phyloP scores from a whole-genome alignment of 2,113 vertebrate species.

The Vimba vimba region DNA sequence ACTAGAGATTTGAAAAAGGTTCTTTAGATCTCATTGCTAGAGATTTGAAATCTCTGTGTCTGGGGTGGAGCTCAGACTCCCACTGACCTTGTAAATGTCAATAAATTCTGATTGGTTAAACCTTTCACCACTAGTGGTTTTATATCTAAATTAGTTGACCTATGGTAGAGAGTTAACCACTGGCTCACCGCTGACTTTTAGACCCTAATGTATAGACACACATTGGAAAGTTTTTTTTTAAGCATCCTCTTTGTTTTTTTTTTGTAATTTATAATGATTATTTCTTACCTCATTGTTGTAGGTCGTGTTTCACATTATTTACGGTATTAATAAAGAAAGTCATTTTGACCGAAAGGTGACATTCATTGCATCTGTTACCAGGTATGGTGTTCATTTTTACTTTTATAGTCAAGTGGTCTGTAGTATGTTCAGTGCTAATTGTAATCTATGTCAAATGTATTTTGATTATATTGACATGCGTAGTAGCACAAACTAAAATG shows the following conservation, averaged over 20 bases:
- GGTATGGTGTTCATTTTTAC: constrained; percentile 58
- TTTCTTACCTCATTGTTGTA: constrained; percentile 38
- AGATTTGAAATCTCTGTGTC: too few species aligned
- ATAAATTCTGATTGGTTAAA: not conserved
- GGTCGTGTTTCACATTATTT: constrained; percentile 69
- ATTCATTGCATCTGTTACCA: constrained; percentile 66
- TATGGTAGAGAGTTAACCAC: not conserved
- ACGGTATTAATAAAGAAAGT: constrained; percentile 64
- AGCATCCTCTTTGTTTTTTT: not conserved
- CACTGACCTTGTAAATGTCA: too few species aligned
- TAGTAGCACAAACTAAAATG: not conserved
- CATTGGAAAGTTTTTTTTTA: not conserved
- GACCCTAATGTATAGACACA: not conserved
- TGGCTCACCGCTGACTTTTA: not conserved
- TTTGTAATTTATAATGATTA: not conserved
- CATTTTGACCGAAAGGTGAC: constrained; percentile 56
- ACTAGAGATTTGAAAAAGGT: too few species aligned
- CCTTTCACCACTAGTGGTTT: not conserved
- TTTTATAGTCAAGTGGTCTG: not conserved
- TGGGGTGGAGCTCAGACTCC: too few species aligned
- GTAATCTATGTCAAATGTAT: not conserved
- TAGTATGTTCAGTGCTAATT: not conserved
- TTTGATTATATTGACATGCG: not conserved
- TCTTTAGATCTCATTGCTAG: too few species aligned
- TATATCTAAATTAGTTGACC: not conserved